Evolutionary conservation across 2,113 vertebrate genomes (phyloP).

Genomic region (Amphilophus citrinellus): DNA sequence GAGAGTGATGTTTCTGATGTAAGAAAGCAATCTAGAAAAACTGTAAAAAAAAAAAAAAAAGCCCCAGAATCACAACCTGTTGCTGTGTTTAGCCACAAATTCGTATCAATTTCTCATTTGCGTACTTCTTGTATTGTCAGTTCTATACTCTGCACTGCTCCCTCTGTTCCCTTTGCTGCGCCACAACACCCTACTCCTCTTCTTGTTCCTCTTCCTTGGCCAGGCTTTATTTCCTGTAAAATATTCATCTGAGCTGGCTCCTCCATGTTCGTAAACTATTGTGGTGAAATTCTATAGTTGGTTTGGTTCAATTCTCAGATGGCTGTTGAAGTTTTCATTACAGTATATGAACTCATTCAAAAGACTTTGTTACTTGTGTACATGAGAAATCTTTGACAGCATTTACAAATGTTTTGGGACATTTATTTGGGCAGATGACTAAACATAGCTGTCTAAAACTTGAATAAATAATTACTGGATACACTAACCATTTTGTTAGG

Average conservation of each 20-base stretch:
- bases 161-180: background rate
- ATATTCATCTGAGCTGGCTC: background rate
- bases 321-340: background rate
- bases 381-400: background rate
- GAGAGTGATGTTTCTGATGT: background rate
- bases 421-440: background rate
- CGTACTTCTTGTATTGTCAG: background rate
- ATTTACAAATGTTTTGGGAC: background rate
- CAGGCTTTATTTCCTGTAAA: background rate
- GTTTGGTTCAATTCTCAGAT: background rate
- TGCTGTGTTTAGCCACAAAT: background rate
- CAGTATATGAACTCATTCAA: background rate
- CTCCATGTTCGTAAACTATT: background rate
- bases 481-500: too few species aligned
- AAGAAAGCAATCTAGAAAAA: background rate
- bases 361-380: background rate
- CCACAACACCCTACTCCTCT: background rate
- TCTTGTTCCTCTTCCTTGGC: background rate
- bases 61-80: background rate
- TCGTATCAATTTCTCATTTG: background rate
- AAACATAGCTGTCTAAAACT: too few species aligned
- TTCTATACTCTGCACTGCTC: rapidly evolving
- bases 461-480: too few species aligned
- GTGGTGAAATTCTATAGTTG: background rate
- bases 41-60: background rate